A percentile compares a stretch with the other conserved stretches of the same genome.
Conservation (phyloP, 2,797 vertebrate species). For the Sciaenops ocellatus region DNA sequence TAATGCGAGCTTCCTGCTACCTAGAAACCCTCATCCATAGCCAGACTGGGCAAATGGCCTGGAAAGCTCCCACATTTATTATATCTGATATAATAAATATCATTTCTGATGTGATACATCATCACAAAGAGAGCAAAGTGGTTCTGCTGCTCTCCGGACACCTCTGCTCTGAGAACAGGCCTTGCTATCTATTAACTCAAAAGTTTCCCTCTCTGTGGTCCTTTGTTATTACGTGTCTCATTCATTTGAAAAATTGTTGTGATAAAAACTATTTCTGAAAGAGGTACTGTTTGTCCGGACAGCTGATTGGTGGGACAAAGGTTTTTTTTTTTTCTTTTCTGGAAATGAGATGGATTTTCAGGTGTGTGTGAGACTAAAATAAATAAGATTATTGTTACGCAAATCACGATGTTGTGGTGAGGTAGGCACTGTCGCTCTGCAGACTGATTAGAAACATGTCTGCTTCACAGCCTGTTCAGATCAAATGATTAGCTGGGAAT, state of each 20-base stretch:
- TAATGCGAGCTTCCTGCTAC: constrained; percentile 1
- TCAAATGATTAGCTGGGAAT: constrained; percentile 39
- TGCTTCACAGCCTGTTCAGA: constrained; percentile 7
- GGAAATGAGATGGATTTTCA: background rate
- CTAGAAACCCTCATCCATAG: constrained; percentile 23
- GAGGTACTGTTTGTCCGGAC: background rate
- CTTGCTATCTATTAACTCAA: constrained; percentile 29
- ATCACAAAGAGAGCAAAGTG: constrained; percentile 31
- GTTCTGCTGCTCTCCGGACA: constrained; percentile 28
- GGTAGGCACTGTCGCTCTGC: constrained; percentile 12
- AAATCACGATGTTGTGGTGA: background rate
- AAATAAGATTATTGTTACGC: background rate
- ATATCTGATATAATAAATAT: constrained; percentile 58
- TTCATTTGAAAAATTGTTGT: constrained; percentile 18
- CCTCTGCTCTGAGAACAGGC: constrained; percentile 22
- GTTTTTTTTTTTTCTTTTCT: background rate
- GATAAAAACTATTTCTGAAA: constrained; percentile 1
- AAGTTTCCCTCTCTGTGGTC: constrained; percentile 8
- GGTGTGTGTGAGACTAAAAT: background rate
- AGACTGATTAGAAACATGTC: constrained; percentile 41
- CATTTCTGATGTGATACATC: constrained; percentile 51
- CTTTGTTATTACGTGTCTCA: background rate
- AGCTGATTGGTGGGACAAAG: background rate
- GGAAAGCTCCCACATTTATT: constrained; percentile 51
- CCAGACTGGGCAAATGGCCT: constrained; percentile 20